Conservation (phyloP, 2,797 vertebrate species). For the Garrulus glandarius region DNA sequence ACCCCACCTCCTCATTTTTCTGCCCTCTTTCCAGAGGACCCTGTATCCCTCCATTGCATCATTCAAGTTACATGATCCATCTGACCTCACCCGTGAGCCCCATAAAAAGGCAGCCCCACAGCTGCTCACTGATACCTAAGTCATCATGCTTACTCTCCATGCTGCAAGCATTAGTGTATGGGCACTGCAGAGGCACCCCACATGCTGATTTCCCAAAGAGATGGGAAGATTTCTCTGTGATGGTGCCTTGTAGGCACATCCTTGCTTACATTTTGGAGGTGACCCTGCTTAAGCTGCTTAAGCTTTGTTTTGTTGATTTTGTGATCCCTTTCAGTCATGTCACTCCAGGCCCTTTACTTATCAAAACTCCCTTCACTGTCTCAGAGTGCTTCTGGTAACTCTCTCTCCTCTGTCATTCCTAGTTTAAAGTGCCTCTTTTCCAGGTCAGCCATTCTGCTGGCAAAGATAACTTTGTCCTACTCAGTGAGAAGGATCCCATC, state of each 20-base stretch:
- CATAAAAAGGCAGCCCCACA: neutral
- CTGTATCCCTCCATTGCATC: neutral
- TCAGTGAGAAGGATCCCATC: neutral
- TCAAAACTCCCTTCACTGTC: neutral
- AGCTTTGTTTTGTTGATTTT: neutral
- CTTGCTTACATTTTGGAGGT: neutral
- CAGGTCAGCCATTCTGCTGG: neutral
- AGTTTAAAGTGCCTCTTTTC: neutral
- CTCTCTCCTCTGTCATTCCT: neutral
- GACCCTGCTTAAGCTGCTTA: neutral
- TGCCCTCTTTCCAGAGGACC: neutral
- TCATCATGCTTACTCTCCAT: neutral
- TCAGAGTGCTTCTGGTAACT: neutral
- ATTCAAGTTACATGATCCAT: accelerated
- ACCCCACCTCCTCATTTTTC: neutral
- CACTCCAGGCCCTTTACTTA: neutral
- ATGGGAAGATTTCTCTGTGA: neutral
- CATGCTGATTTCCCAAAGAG: neutral
- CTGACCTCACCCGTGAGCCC: neutral
- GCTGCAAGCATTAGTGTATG: neutral
- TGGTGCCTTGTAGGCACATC: neutral
- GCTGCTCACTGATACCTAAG: neutral
- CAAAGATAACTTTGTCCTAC: neutral
- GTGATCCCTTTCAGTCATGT: neutral
- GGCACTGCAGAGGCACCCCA: neutral